A percentile compares a stretch with the other conserved stretches of the same genome.
phyloP scores from a whole-genome alignment of 1,140 invertebrate genomes.

The Drepana arcuata region DNA sequence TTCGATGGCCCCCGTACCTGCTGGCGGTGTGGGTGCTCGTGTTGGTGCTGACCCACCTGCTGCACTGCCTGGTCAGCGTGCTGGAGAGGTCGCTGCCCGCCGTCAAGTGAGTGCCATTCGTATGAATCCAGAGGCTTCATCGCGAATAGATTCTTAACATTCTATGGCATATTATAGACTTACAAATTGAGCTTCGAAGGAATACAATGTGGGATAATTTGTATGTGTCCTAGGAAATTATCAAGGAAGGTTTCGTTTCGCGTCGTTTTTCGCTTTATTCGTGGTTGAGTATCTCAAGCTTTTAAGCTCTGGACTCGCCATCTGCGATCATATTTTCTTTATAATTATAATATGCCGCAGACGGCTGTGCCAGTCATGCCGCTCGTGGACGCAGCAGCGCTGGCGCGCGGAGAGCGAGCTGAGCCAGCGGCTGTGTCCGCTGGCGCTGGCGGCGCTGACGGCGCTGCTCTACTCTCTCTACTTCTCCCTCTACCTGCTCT shows the following conservation, averaged over 20 bases:
- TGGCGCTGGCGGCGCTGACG: slow-evolving; percentile 20
- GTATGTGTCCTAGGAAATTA: too few relatives aligned
- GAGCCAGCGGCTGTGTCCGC: slow-evolving; percentile 14
- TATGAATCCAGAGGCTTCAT: background rate
- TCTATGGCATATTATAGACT: too few relatives aligned
- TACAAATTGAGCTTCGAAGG: too few relatives aligned
- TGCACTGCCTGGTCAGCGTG: slow-evolving; percentile 37
- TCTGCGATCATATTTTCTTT: background rate
- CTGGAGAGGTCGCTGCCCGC: slow-evolving; percentile 35
- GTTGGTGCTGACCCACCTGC: slow-evolving; percentile 39
- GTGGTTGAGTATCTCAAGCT: too few relatives aligned
- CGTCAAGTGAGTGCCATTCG: slow-evolving; percentile 21
- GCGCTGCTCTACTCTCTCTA: slow-evolving; percentile 31
- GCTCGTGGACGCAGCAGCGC: slow-evolving; percentile 31
- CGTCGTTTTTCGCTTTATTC: too few relatives aligned
- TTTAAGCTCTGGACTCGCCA: too few relatives aligned
- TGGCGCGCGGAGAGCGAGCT: slow-evolving; percentile 19
- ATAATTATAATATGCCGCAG: too few relatives aligned
- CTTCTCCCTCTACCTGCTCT: slow-evolving; percentile 17
- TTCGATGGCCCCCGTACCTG: slow-evolving; percentile 59
- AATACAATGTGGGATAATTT: too few relatives aligned
- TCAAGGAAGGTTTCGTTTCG: too few relatives aligned
- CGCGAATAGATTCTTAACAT: too few relatives aligned
- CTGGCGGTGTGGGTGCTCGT: slow-evolving; percentile 49
- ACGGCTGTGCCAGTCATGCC: slow-evolving; percentile 33